Percentiles rank a stretch among this genome's conserved stretches.
Conservation (phyloP, 2,113 vertebrate species). For the Notarius quadriscutis region DNA sequence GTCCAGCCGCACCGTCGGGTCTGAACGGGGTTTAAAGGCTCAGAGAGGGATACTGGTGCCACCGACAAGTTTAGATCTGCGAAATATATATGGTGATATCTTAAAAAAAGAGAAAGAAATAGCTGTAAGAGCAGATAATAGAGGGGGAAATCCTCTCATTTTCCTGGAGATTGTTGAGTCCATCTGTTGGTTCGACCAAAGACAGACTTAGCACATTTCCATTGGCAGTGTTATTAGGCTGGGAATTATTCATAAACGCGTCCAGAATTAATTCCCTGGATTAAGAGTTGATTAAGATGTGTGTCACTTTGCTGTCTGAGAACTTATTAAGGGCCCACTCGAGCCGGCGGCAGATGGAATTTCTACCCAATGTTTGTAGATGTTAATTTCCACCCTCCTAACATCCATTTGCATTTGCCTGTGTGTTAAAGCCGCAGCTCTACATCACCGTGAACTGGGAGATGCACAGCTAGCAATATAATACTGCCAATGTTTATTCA, state of each 20-base stretch:
- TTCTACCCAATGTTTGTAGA: slow-evolving; percentile 89
- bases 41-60: slow-evolving; percentile 15
- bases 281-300: slow-evolving; percentile 98
- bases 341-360: slow-evolving; percentile 90
- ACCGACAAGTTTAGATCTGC: slow-evolving; percentile 55
- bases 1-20: neutral
- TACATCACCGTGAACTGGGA: slow-evolving; percentile 61
- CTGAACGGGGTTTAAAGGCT: neutral
- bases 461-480: slow-evolving; percentile 55
- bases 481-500: slow-evolving; percentile 38
- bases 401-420: slow-evolving; percentile 89
- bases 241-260: slow-evolving; percentile 91
- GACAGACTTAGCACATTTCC: slow-evolving; percentile 74
- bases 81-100: slow-evolving; percentile 50
- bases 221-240: slow-evolving; percentile 72
- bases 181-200: slow-evolving; percentile 70
- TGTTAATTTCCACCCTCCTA: slow-evolving; percentile 89
- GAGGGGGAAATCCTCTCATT: slow-evolving; percentile 62
- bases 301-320: slow-evolving; percentile 95
- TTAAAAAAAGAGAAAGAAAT: slow-evolving; percentile 61
- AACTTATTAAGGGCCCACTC: slow-evolving; percentile 91
- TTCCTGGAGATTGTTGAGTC: slow-evolving; percentile 62
- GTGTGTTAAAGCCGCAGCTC: slow-evolving; percentile 73
- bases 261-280: slow-evolving; percentile 90
- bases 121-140: slow-evolving; percentile 58